phyloP scores from a whole-genome alignment of 2,113 vertebrate species.

The Hylia prasina region DNA sequence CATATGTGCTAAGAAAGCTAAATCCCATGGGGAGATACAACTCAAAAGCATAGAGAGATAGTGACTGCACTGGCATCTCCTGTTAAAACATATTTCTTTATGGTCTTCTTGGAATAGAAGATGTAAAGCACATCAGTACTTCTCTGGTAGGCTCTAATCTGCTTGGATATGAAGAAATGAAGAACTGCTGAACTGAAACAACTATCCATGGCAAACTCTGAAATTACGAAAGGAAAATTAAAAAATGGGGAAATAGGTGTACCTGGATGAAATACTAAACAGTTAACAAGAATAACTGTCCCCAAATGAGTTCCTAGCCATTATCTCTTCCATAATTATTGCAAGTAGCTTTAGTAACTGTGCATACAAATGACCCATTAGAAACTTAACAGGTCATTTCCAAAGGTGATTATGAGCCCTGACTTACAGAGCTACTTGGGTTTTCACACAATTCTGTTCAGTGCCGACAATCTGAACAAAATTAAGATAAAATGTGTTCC shows the following conservation, averaged over 20 bases:
- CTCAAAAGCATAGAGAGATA: not conserved
- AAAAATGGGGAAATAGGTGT: not conserved
- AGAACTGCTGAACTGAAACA: not conserved
- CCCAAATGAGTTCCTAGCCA: not conserved
- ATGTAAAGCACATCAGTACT: not conserved
- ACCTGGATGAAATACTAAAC: constrained; percentile 7
- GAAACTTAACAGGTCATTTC: constrained; percentile 53
- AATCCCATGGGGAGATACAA: not conserved
- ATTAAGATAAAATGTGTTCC: constrained; percentile 15
- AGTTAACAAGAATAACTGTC: not conserved
- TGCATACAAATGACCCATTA: constrained; percentile 42
- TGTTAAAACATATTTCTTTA: not conserved
- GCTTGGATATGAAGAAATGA: not conserved
- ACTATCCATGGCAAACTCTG: not conserved
- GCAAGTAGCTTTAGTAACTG: constrained; percentile 12
- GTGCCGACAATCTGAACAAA: not conserved
- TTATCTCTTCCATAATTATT: constrained; percentile 36
- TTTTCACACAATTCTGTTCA: constrained; percentile 7
- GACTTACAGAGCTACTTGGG: not conserved
- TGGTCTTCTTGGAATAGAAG: not conserved
- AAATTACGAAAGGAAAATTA: not conserved
- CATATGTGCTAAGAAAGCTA: not conserved
- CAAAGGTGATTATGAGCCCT: constrained; percentile 30
- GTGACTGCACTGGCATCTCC: not conserved
- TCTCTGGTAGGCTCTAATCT: not conserved